Evolutionary conservation across 2,888 invertebrate species (phyloP).

Genomic region (Eremobia ochroleuca): DNA sequence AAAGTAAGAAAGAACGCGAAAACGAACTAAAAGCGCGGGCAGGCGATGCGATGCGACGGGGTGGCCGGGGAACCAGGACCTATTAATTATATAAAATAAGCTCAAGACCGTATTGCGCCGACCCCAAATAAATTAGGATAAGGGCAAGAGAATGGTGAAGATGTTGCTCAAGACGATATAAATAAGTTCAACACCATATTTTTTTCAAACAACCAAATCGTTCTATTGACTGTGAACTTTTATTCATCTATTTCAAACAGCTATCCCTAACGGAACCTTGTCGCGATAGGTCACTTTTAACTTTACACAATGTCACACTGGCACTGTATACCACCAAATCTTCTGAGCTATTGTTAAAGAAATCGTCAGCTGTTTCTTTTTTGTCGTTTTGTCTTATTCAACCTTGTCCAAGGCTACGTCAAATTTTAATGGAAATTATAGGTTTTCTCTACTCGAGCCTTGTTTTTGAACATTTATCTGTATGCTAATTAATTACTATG

Average conservation of each 20-base stretch:
- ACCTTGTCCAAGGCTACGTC: slow-evolving; percentile 8
- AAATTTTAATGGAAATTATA: slow-evolving; percentile 4
- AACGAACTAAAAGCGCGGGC: no score
- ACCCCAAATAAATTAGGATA: background rate
- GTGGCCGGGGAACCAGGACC: no score
- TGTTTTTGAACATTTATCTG: background rate
- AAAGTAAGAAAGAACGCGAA: no score
- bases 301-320: slow-evolving; percentile 1
- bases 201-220: slow-evolving; percentile 7
- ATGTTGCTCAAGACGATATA: background rate
- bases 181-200: background rate
- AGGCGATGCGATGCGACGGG: no score
- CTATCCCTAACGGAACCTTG: slow-evolving; percentile 7
- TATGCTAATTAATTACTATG: background rate
- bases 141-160: background rate
- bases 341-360: slow-evolving; percentile 20
- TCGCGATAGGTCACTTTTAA: no score
- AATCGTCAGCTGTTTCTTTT: background rate
- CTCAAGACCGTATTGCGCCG: background rate
- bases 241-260: slow-evolving; percentile 13
- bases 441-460: background rate
- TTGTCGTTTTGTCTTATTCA: background rate
- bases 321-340: background rate
- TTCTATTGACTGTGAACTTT: slow-evolving; percentile 14
- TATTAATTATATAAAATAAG: no score